These are phyloP conservation scores for Numenius phaeopus DNA, from an alignment of 2,797 vertebrate species.

Conservation along the genomic window DNA sequence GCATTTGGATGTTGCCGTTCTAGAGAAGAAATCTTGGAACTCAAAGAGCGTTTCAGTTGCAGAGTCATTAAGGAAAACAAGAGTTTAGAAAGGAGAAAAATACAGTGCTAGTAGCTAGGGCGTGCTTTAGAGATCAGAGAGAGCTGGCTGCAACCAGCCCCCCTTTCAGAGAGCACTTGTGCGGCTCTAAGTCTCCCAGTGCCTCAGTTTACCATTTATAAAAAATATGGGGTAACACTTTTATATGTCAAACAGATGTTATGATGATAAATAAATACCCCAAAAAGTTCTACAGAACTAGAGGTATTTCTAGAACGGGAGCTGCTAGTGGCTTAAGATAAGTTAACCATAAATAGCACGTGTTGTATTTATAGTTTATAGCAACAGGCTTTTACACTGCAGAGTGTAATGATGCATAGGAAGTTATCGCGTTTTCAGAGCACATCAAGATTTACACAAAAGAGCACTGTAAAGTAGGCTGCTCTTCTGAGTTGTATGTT, in stretches of 20 bases:
- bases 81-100: background rate
- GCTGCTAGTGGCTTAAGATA: background rate
- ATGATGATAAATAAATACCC: background rate
- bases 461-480: background rate
- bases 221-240: background rate
- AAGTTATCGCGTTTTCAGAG: background rate
- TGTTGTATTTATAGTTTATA: background rate
- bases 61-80: background rate
- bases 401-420: background rate
- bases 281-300: background rate
- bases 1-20: background rate
- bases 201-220: background rate
- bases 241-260: background rate
- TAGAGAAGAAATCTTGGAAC: background rate
- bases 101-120: background rate
- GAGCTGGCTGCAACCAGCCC: background rate
- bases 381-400: background rate
- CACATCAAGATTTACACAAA: background rate
- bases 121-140: background rate
- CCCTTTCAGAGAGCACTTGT: background rate
- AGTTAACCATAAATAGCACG: background rate
- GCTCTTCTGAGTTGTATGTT: background rate
- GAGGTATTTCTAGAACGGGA: background rate
- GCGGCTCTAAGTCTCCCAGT: background rate
- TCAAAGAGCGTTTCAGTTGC: background rate